phyloP scores from a whole-genome alignment of 1,140 invertebrate genomes.

The Stegodyphus dumicola region DNA sequence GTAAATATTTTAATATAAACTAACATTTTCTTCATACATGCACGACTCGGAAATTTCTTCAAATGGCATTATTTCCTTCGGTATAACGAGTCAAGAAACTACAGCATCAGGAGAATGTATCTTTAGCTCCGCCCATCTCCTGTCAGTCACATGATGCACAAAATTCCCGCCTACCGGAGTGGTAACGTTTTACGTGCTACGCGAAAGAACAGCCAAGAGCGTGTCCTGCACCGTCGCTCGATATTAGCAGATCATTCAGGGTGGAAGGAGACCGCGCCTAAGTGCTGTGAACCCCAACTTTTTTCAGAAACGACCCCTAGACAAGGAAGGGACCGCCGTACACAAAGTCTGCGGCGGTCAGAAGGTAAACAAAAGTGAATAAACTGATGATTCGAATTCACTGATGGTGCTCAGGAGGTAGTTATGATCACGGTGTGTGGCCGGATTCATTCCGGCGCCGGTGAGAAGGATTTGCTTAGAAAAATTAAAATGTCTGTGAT shows the following conservation, averaged over 20 bases:
- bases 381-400: background rate
- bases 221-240: background rate
- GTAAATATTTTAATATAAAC: too few species aligned
- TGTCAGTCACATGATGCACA: slow-evolving; percentile 18
- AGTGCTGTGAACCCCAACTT: background rate
- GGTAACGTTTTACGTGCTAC: slow-evolving; percentile 26
- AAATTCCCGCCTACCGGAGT: slow-evolving; percentile 9
- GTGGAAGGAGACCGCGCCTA: slow-evolving; percentile 17
- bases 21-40: too few species aligned
- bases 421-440: slow-evolving; percentile 22
- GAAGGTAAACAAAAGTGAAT: too few species aligned
- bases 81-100: background rate
- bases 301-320: background rate
- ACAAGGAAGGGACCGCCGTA: background rate
- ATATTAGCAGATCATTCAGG: slow-evolving; percentile 18
- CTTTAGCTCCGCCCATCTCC: background rate
- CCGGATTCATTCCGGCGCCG: slow-evolving; percentile 39
- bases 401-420: slow-evolving; percentile 28
- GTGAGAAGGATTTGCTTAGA: background rate
- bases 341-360: background rate
- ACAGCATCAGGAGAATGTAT: background rate
- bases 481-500: slow-evolving; percentile 38
- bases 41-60: too few species aligned
- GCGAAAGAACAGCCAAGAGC: slow-evolving; percentile 23
- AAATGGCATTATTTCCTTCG: background rate